Evolutionary conservation across 2,888 invertebrate species (phyloP), one percentile per base, ranked within the genome.

Genomic region (Leucophenga maculata): DNA sequence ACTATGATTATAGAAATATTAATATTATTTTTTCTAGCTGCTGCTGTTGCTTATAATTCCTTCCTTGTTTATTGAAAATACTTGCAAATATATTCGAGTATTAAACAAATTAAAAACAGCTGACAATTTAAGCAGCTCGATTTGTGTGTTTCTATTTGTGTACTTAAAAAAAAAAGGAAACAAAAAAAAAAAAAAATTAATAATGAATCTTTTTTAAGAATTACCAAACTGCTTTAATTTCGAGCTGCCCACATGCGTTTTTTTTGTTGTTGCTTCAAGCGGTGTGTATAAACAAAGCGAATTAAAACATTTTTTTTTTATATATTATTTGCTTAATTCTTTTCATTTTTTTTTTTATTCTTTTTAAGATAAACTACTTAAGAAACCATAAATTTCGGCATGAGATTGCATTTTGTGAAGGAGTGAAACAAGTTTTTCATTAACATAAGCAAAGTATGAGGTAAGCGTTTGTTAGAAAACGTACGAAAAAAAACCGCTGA

Each of bases 21-120:
- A 18, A 62, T 8, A 1, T 39, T 39, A 6, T 8, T 39, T 39
- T 3, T 39, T 39, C 1, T 39, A 6, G 11, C 48, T 48, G 44
- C 44, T 62, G 31, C 13, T 44, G 60, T 14, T 13, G 8, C 16
- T 59, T 14, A 6, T 59, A 16, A 18, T 32, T 59, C 13, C 9
- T 50, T 50, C 18, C 52, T 54, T 77, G 69, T 67, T 73, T 72
- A 55, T 54, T 31, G 50, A 68, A 65, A 55, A 54, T 44, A 67
- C 57, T 64, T 52, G 22, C 39, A 8, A 46, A 18, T 55, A 11
- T 31, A 31, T 31, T 39, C 26, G 2, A 26, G 26, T 26, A 26
- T 6, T 18, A 50, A 4, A n/a, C 6, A n/a, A n/a, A 8, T n/a
- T n/a, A 4, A 50, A 50, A 16, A 18, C 16, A 50, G 50, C 50